phyloP scores from a whole-genome alignment of 2,888 invertebrate genomes.

The Sipha maydis region DNA sequence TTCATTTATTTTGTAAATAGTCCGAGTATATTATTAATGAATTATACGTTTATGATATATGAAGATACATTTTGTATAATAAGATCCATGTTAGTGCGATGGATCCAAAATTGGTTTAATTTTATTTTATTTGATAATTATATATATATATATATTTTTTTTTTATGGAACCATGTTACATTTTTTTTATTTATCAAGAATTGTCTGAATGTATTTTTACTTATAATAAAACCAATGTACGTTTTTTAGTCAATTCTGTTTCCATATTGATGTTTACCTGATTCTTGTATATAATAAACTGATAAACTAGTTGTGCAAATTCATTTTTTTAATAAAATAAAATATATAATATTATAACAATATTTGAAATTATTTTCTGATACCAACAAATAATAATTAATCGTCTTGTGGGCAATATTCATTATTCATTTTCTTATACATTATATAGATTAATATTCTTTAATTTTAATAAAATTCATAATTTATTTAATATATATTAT shows the following conservation, averaged over 20 bases:
- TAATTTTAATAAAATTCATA: too few species aligned
- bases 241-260: constrained; percentile 56
- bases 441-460: too few species aligned
- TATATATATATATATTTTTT: constrained; percentile 24
- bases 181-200: constrained; percentile 49
- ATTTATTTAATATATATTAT: too few species aligned
- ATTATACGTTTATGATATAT: constrained; percentile 41
- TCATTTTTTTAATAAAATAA: constrained; percentile 50
- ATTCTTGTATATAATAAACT: constrained; percentile 47
- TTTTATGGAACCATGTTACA: constrained; percentile 42
- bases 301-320: constrained; percentile 56
- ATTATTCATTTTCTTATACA: not conserved
- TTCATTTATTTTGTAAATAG: constrained; percentile 61
- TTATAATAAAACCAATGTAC: constrained; percentile 40
- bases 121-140: constrained; percentile 13
- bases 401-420: not conserved
- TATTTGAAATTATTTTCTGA: not conserved
- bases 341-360: constrained; percentile 31
- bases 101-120: constrained; percentile 32
- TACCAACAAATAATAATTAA: not conserved
- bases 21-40: constrained; percentile 37
- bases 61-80: constrained; percentile 15
- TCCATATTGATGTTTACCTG: constrained; percentile 47
- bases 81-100: constrained; percentile 37
- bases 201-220: constrained; percentile 60